Conservation (phyloP, 2,797 vertebrate species). For the Propithecus deckenii region DNA sequence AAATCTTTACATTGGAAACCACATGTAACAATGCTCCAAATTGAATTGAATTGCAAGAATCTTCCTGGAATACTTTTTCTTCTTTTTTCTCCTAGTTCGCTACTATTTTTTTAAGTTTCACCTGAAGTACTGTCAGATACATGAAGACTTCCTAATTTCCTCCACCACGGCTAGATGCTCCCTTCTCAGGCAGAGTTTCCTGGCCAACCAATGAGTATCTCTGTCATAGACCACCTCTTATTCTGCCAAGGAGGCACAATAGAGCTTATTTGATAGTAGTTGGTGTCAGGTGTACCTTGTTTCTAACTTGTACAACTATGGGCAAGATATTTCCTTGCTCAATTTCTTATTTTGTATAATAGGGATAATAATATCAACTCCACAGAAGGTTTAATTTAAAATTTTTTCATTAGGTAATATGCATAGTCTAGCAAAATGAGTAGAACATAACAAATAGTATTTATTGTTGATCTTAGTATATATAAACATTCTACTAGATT, state of each 20-base stretch:
- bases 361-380: not conserved
- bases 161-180: not conserved
- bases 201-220: not conserved
- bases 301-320: not conserved
- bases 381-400: not conserved
- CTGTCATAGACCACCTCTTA: too few species aligned
- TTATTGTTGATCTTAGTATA: not conserved
- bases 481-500: not conserved
- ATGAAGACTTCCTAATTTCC: not conserved
- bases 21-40: not conserved
- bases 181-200: not conserved
- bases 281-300: not conserved
- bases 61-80: not conserved
- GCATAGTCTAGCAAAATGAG: not conserved
- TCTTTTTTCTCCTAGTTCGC: not conserved
- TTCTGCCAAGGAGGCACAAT: rapidly evolving
- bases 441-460: not conserved
- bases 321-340: not conserved
- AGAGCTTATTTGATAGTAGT: not conserved
- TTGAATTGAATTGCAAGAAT: not conserved
- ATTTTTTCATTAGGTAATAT: not conserved
- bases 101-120: not conserved
- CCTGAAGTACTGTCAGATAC: not conserved
- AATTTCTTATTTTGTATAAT: not conserved
- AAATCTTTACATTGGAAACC: not conserved